A percentile compares a stretch with the other conserved stretches of the same genome.
Evolutionary conservation across 2,797 vertebrate species (phyloP).

Genomic region (Muscicapa striata): DNA sequence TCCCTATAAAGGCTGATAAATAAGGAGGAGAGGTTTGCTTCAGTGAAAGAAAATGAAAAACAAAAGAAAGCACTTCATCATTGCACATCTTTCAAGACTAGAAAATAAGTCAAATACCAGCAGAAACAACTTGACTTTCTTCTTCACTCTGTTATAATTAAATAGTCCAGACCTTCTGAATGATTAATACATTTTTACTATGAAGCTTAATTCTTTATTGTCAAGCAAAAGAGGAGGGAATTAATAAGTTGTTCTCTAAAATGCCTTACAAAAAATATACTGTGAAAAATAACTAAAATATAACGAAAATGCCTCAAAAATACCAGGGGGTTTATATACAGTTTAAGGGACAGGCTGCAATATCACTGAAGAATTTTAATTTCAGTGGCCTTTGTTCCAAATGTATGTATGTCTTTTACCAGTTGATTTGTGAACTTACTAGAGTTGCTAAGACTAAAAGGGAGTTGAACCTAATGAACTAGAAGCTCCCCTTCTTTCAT

Average conservation of each 20-base stretch:
- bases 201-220: neutral
- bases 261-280: neutral
- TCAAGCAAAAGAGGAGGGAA: slow-evolving; percentile 5
- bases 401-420: neutral
- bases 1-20: slow-evolving; percentile 48
- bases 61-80: slow-evolving; percentile 53
- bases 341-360: neutral
- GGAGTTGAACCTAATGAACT: neutral
- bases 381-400: neutral
- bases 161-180: slow-evolving; percentile 20
- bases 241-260: neutral
- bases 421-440: neutral
- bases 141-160: slow-evolving; percentile 19
- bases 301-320: neutral
- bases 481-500: neutral
- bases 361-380: neutral
- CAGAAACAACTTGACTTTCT: slow-evolving; percentile 29
- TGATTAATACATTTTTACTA: slow-evolving; percentile 40
- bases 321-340: neutral
- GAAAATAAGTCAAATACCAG: slow-evolving; percentile 55
- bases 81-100: slow-evolving; percentile 33
- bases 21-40: slow-evolving; percentile 47
- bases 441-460: neutral
- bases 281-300: neutral
- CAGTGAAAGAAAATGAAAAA: slow-evolving; percentile 64